Conservation (phyloP, 2,888 invertebrate species). For the Nephrotoma guestfalica region DNA sequence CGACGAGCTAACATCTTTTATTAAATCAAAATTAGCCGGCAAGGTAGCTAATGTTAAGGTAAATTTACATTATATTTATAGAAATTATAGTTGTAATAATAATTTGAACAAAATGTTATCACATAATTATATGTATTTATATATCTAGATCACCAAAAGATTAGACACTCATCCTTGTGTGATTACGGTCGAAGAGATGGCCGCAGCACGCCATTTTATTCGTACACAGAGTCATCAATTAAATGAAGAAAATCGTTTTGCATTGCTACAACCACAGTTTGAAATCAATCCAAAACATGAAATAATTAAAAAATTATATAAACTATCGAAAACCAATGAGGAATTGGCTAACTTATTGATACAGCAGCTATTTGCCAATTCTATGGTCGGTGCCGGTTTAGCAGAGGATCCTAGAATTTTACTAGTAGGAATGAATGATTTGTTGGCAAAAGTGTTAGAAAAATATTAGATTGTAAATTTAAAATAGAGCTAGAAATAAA, state of each 20-base stretch:
- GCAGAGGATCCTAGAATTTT: conserved; percentile 81
- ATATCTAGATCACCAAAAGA: conserved; percentile 46
- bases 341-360: conserved; percentile 71
- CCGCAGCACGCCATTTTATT: conserved; percentile 87
- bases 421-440: conserved; percentile 72
- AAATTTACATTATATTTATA: not conserved
- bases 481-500: not conserved
- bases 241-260: conserved; percentile 72
- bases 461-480: conserved; percentile 38
- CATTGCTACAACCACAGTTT: conserved; percentile 75
- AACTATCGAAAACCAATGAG: conserved; percentile 56
- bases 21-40: conserved; percentile 59
- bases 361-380: conserved; percentile 84
- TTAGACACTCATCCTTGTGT: conserved; percentile 87
- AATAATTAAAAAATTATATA: conserved; percentile 74
- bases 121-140: not conserved
- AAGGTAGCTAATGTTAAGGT: conserved; percentile 70
- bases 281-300: conserved; percentile 91
- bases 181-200: conserved; percentile 93
- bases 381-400: conserved; percentile 90
- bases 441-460: conserved; percentile 65
- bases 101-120: not conserved
- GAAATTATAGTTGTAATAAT: not conserved
- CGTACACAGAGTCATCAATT: conserved; percentile 71
- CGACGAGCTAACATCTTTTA: conserved; percentile 62